Base-by-base conservation (phyloP, 2,888 invertebrate genomes). In the Netelia inedita region DNA sequence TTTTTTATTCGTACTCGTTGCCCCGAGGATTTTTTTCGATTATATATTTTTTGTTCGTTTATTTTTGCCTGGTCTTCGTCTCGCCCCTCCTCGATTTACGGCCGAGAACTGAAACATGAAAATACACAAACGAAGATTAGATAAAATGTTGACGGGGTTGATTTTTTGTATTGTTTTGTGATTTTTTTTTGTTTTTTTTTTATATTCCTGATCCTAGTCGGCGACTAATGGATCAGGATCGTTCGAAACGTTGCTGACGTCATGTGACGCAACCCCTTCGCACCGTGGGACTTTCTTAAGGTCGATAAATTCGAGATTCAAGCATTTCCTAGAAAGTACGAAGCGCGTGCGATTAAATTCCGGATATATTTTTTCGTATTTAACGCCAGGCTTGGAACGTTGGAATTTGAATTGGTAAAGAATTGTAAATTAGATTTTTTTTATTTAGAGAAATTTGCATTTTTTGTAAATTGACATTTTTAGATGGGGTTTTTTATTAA, bases 351-450 rank as follows among this genome's bases (percentile, higher is more conserved):
- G 35, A 35, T 35, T 35, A 35, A 35, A 35, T 35, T 35, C 35
- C 35, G 35, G 35, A 35, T 35, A 35, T 35, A 16, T 80, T n/a
- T 35, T 43, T 43, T 46, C 79, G 79, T 78, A 85, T 83, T 68
- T 41, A 43, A 46, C 57, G 50, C 69, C 16, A 69, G 63, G 69
- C 79, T 85, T 82, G 80, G 76, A 82, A 65, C 79, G 85, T 79
- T 86, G 82, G 80, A 55, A 82, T 76, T 84, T 85, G 81, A 76
- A 80, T 84, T 84, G 85, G 76, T 81, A 84, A 86, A 79, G 72
- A 79, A 79, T 82, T 68, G 87, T 69, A 76, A 41, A 78, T 84
- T 76, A 74, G 6, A 35, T 5, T 35, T 35, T 35, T 35, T 35
- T 35, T 0, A 6, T 35, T 35, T 35, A 35, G 8, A 35, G 6